Evolutionary conservation across 2,888 invertebrate species (phyloP).

Genomic region (Boloria selene): DNA sequence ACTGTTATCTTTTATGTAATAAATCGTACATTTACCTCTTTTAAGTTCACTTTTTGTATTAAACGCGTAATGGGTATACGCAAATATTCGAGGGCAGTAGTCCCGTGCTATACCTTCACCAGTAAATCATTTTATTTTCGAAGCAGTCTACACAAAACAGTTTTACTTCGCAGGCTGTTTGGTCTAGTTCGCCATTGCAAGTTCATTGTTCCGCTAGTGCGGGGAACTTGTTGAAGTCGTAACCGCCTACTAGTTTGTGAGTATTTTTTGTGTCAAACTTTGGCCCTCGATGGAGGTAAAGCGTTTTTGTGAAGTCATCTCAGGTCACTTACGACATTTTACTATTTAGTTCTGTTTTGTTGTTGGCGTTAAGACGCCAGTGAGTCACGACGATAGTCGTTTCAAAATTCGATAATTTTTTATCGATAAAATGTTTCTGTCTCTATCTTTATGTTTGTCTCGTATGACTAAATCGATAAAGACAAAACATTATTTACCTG

Average conservation of each 20-base stretch:
- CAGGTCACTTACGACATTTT: conserved; percentile 70
- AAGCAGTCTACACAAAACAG: conserved; percentile 60
- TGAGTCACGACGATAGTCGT: conserved; percentile 74
- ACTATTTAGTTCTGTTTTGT: conserved; percentile 64
- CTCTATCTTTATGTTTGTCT: background rate
- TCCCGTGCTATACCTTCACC: conserved; percentile 51
- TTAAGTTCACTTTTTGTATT: background rate
- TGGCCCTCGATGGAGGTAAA: conserved; percentile 60
- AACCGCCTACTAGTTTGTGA: conserved; percentile 56
- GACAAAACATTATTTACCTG: too few species aligned
- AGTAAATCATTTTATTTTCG: conserved; percentile 52
- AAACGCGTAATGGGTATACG: conserved; percentile 39
- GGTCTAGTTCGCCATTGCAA: conserved; percentile 80
- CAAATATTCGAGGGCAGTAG: conserved; percentile 56
- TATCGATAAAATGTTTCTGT: conserved; percentile 25
- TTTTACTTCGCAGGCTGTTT: conserved; percentile 68
- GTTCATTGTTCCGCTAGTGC: conserved; percentile 73
- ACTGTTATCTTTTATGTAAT: too few species aligned
- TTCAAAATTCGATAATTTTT: conserved; percentile 58
- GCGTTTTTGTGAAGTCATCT: conserved; percentile 66
- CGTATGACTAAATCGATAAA: too few species aligned
- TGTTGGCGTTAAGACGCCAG: conserved; percentile 79
- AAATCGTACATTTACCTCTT: conserved; percentile 5
- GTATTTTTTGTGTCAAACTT: conserved; percentile 63
- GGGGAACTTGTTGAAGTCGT: conserved; percentile 55